Base-by-base conservation (phyloP, 2,113 vertebrate species). In the Dipodomys merriami region DNA sequence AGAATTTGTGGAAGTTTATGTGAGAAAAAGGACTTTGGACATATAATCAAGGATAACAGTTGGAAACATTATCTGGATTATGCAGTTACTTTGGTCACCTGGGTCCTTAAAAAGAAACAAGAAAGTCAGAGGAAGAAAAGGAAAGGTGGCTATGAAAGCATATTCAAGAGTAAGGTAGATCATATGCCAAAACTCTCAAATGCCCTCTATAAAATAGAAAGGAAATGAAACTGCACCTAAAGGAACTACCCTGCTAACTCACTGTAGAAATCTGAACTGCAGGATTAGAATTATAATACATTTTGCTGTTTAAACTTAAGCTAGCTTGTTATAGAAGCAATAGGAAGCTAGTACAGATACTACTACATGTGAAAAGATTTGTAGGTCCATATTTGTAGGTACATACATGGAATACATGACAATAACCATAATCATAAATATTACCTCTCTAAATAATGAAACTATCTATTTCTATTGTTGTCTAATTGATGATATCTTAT, bases 401-500 rank as follows among this genome's bases (percentile, higher is more conserved):
- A 68, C 6, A 23, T 69, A 23, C 18, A 62, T 35, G 77, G 35
- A 4, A 60, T 85, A 69, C 25, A 53, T 46, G 23, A 74, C 69
- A 49, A 15, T 25, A 35, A 49, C 53, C 15, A 16, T 16, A 57
- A 57, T 57, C 12, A 57, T 57, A 57, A 57, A 57, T 57, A 53
- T 73, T 60, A 15, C 44, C 29, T 72, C 25, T 44, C 4, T 5
- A 81, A 76, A 83, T 72, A 81, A 86, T 57, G 53, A 57, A 49
- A 67, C 30, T 49, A 39, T 62, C 33, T 62, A n/a, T 93, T 2
- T 86, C n/a, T 84, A n/a, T 60, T 78, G 39, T 7, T 86, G 12
- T 86, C n/a, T 73, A 93, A 88, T 69, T 74, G 62, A 29, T 90
- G 10, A 69, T 72, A 82, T 71, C 64, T 25, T 71, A 85, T 33